Conservation (phyloP, 2,113 vertebrate species). For the Peromyscus maniculatus region DNA sequence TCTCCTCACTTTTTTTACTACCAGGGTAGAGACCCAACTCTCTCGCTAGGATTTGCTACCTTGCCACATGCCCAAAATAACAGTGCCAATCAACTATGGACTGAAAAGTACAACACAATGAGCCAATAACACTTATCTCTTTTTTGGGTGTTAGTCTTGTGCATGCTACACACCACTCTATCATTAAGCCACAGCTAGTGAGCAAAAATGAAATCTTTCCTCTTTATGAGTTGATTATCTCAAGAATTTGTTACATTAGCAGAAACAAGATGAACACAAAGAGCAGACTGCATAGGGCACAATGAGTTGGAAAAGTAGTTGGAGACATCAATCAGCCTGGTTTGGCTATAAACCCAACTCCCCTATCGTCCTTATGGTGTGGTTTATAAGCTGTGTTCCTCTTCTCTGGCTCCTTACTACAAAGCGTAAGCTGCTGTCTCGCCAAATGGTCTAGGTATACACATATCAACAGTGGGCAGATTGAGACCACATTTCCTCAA, state of each 20-base stretch:
- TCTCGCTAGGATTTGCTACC: neutral
- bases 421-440: neutral
- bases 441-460: neutral
- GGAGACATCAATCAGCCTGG: neutral
- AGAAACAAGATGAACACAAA: neutral
- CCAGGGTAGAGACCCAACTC: neutral
- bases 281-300: neutral
- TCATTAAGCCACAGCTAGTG: neutral
- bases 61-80: neutral
- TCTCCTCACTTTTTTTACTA: neutral
- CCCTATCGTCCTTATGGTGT: neutral
- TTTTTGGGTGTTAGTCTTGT: neutral
- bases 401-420: neutral
- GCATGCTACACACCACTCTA: neutral
- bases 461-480: neutral
- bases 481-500: neutral
- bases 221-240: neutral
- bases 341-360: neutral
- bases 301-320: neutral
- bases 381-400: neutral
- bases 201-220: neutral
- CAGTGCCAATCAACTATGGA: neutral
- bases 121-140: neutral
- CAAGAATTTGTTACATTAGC: neutral
- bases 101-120: neutral